A percentile compares a stretch with the other conserved stretches of the same genome.
These are phyloP conservation scores for Alectoris magna DNA, from an alignment of 2,797 vertebrate species.

Conservation along the genomic window DNA sequence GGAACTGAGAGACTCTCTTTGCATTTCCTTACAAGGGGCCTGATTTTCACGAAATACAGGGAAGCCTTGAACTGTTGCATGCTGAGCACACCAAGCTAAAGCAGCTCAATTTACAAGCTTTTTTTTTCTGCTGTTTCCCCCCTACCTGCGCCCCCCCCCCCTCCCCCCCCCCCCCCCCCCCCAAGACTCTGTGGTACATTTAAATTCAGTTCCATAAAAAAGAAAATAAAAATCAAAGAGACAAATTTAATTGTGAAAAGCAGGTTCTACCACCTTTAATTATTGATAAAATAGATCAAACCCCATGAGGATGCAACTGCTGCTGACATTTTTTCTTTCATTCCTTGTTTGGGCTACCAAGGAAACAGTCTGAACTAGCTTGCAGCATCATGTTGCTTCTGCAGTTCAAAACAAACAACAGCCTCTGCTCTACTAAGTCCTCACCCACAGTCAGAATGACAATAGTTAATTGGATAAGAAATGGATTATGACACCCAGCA, in stretches of 20 bases:
- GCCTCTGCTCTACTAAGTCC: background rate
- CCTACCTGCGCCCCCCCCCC: no score
- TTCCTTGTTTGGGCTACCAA: background rate
- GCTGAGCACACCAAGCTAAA: constrained; percentile 15
- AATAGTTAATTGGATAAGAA: constrained; percentile 77
- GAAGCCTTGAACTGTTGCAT: constrained; percentile 3
- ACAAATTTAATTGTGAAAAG: constrained; percentile 19
- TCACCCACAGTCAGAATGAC: constrained; percentile 6
- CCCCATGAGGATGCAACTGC: background rate
- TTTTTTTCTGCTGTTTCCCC: background rate
- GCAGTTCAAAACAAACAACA: constrained; percentile 26
- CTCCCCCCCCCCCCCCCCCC: no score
- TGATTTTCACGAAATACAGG: constrained; percentile 42
- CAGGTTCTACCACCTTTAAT: constrained; percentile 31
- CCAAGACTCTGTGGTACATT: background rate
- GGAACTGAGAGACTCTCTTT: background rate
- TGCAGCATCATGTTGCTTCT: background rate
- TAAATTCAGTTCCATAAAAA: background rate
- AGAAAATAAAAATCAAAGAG: background rate
- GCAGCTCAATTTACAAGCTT: background rate
- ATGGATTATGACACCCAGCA: constrained; percentile 70
- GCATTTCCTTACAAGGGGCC: constrained; percentile 12
- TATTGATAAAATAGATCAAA: constrained; percentile 50
- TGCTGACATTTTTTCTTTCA: background rate
- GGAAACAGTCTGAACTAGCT: background rate